A percentile compares a stretch with the other conserved stretches of the same genome.
Conservation (phyloP, 2,797 vertebrate species). For the Scyliorhinus canicula region DNA sequence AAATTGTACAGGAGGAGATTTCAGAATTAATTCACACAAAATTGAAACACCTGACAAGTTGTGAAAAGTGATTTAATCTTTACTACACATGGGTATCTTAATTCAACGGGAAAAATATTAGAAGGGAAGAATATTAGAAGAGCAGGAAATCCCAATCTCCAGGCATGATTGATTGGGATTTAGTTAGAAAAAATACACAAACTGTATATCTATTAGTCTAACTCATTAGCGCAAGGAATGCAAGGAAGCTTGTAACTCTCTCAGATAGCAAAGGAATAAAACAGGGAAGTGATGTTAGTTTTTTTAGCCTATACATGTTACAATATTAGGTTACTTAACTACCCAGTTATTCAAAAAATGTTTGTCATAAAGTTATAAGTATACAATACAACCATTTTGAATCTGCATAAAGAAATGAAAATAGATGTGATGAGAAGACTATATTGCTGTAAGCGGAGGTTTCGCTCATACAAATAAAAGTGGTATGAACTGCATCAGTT, state of each 20-base stretch:
- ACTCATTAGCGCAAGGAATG: neutral
- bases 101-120: constrained; percentile 14
- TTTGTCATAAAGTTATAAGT: neutral
- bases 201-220: neutral
- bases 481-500: constrained; percentile 32
- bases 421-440: constrained; percentile 29
- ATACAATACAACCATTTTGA: neutral
- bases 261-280: neutral
- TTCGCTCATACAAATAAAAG: constrained; percentile 34
- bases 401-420: neutral
- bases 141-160: neutral
- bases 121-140: neutral
- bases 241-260: neutral
- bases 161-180: neutral
- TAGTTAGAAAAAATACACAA: neutral
- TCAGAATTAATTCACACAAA: neutral
- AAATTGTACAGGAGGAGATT: neutral
- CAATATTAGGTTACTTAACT: neutral
- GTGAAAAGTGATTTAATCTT: neutral
- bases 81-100: neutral
- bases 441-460: neutral
- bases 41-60: neutral
- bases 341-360: neutral
- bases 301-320: neutral
- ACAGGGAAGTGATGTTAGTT: neutral